A percentile compares a stretch with the other conserved stretches of the same genome.
Conservation (phyloP, 1,140 invertebrate genomes). For the Sitophilus oryzae region DNA sequence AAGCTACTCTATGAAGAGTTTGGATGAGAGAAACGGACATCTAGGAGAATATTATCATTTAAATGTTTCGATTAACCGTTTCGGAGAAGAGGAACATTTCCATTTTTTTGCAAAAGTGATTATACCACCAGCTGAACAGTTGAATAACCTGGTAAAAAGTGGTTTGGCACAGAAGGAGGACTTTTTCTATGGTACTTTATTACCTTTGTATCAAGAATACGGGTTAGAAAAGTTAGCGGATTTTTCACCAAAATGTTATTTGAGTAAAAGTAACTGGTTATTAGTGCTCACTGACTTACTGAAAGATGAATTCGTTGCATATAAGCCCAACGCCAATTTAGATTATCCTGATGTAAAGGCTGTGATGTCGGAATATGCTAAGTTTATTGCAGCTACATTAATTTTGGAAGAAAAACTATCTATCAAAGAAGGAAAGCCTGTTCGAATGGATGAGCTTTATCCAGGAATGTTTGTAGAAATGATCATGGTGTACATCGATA, state of each 20-base stretch:
- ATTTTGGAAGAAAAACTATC: constrained; percentile 30
- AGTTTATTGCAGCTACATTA: constrained; percentile 21
- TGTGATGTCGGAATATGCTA: constrained; percentile 15
- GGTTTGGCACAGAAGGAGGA: constrained; percentile 6
- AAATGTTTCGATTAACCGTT: background rate
- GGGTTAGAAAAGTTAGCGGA: background rate
- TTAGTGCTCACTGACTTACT: constrained; percentile 18
- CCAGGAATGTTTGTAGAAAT: too few relatives aligned
- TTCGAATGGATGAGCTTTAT: constrained; percentile 5
- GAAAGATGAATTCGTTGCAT: constrained; percentile 7
- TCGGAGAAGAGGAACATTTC: background rate
- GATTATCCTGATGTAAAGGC: constrained; percentile 6
- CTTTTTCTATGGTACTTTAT: background rate
- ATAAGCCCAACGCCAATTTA: constrained; percentile 7
- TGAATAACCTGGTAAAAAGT: background rate
- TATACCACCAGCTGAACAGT: background rate
- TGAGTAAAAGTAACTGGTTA: background rate
- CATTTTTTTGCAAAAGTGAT: constrained; percentile 9
- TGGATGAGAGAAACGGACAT: constrained; percentile 4
- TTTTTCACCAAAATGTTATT: constrained; percentile 13
- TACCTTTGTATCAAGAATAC: background rate
- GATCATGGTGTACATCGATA: too few relatives aligned
- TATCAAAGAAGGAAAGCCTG: constrained; percentile 2
- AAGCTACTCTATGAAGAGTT: background rate
- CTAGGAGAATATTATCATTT: constrained; percentile 13